phyloP scores from a whole-genome alignment of 1,140 invertebrate genomes.

The Drosophila littoralis region DNA sequence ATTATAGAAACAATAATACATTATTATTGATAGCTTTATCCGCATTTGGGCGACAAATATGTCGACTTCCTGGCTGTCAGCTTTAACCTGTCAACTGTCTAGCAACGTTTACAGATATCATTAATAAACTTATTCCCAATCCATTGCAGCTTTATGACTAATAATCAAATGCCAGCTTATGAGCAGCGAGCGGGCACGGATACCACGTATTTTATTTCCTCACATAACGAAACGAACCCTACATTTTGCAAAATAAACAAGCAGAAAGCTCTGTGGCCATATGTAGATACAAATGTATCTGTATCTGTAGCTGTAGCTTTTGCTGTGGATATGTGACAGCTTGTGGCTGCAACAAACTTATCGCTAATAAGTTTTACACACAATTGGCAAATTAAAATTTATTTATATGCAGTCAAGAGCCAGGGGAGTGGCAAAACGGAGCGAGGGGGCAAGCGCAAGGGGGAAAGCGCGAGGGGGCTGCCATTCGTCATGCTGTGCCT shows the following conservation, averaged over 20 bases:
- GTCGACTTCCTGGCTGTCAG: constrained; percentile 23
- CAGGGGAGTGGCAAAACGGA: neutral
- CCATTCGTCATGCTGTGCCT: constrained; percentile 49
- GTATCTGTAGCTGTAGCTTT: neutral
- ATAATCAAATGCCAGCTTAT: constrained; percentile 64
- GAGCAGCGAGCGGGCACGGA: constrained; percentile 27
- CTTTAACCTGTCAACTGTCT: constrained; percentile 1
- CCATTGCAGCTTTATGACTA: constrained; percentile 72
- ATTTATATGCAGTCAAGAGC: constrained; percentile 60
- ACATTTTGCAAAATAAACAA: constrained; percentile 50
- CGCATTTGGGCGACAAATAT: constrained; percentile 5
- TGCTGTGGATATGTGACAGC: constrained; percentile 11
- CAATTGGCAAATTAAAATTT: constrained; percentile 80
- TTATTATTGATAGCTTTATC: neutral
- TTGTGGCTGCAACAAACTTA: constrained; percentile 58
- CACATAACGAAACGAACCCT: constrained; percentile 38
- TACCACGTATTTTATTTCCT: constrained; percentile 55
- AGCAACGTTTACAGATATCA: constrained; percentile 34
- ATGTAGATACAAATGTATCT: constrained; percentile 27
- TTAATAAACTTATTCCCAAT: constrained; percentile 69
- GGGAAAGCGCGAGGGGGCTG: neutral
- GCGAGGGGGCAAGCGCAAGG: too few species aligned
- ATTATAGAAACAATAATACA: too few species aligned
- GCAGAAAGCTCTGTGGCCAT: constrained; percentile 27
- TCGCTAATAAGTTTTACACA: constrained; percentile 78